Evolutionary conservation across 2,797 vertebrate species (phyloP).

Genomic region (Lerista edwardsae): DNA sequence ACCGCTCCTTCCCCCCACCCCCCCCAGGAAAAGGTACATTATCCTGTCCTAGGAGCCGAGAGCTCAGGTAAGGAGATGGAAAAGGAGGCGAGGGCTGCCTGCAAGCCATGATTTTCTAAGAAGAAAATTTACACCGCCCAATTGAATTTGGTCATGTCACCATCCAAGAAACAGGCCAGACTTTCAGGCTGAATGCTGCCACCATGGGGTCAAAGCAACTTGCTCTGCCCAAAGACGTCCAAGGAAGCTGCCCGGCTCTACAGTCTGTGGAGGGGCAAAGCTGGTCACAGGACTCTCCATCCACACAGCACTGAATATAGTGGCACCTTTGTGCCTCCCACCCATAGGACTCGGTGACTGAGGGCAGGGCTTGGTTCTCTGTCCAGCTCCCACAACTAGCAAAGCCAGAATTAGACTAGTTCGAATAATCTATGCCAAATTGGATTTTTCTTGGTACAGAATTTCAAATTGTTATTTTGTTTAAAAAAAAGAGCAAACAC

Average conservation of each 20-base stretch:
- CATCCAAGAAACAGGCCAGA: neutral
- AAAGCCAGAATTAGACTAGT: neutral
- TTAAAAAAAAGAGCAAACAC: too few species aligned
- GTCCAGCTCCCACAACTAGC: neutral
- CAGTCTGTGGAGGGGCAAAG: neutral
- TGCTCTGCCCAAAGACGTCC: neutral
- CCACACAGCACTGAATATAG: neutral
- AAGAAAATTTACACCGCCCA: too few species aligned
- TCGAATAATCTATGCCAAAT: neutral
- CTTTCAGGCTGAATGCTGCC: neutral
- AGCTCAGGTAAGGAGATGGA: neutral
- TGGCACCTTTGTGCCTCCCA: neutral
- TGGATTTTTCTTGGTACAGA: neutral
- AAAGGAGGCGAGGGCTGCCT: neutral
- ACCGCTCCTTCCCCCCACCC: neutral
- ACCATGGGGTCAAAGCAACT: neutral
- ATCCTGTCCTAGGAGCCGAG: neutral
- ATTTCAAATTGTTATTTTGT: neutral
- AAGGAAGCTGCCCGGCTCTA: neutral
- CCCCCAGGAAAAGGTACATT: neutral
- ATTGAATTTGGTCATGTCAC: neutral
- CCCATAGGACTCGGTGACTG: neutral
- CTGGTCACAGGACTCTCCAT: neutral
- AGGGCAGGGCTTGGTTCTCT: neutral
- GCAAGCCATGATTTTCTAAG: neutral